Evolutionary conservation across 1,140 invertebrate species (phyloP).

Genomic region (Sarcophaga peregrina): DNA sequence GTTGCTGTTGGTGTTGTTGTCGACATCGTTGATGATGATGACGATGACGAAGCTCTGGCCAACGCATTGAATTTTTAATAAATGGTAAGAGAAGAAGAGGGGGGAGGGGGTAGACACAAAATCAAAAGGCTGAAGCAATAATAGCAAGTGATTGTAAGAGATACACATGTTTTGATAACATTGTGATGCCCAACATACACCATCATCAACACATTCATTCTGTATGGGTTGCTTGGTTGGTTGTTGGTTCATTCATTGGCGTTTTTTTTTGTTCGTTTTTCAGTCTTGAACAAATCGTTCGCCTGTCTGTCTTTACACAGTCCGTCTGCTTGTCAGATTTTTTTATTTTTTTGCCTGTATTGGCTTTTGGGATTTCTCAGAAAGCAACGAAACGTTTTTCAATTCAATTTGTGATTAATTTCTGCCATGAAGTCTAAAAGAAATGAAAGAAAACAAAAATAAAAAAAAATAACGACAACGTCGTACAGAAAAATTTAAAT

Average conservation of each 20-base stretch:
- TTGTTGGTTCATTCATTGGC: not conserved
- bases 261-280: no score
- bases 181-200: constrained; percentile 1
- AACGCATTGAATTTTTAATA: not conserved
- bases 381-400: not conserved
- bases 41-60: not conserved
- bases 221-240: not conserved
- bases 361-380: no score
- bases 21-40: not conserved
- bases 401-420: constrained; percentile 16
- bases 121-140: not conserved
- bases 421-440: not conserved
- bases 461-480: not conserved
- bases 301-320: not conserved
- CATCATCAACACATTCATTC: not conserved
- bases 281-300: not conserved
- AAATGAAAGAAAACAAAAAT: no score
- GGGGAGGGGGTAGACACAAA: not conserved
- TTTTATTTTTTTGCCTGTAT: no score
- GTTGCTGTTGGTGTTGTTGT: not conserved
- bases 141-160: not conserved
- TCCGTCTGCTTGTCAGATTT: not conserved
- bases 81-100: no score
- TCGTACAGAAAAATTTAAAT: not conserved
- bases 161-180: constrained; percentile 15